phyloP scores from a whole-genome alignment of 2,888 invertebrate genomes.

The Caenorhabditis angaria region DNA sequence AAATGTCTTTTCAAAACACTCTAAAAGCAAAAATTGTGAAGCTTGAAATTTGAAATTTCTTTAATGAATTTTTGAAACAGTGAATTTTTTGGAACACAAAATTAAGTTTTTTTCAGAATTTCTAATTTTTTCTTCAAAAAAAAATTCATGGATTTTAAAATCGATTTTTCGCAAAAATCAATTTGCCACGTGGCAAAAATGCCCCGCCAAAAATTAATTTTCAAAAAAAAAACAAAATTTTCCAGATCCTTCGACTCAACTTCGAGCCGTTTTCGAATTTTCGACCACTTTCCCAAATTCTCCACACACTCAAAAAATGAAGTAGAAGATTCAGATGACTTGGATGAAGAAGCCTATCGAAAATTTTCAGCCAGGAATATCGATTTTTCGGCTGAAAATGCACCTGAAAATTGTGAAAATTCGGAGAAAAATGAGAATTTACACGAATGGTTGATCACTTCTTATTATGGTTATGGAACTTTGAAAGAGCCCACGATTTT shows the following conservation, averaged over 20 bases:
- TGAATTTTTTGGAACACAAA: too few species aligned
- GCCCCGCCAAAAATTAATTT: too few species aligned
- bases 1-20: too few species aligned
- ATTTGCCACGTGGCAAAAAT: too few species aligned
- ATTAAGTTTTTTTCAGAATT: too few species aligned
- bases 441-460: slow-evolving; percentile 37
- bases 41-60: too few species aligned
- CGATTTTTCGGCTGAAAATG: too few species aligned
- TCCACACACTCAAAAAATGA: background rate
- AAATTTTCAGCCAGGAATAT: too few species aligned
- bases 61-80: too few species aligned
- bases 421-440: slow-evolving; percentile 17
- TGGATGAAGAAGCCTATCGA: background rate
- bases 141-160: too few species aligned
- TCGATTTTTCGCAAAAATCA: background rate
- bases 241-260: background rate
- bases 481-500: slow-evolving; percentile 1
- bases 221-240: background rate
- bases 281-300: background rate
- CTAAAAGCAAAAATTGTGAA: too few species aligned
- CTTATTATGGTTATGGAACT: slow-evolving; percentile 24
- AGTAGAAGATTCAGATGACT: background rate
- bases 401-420: background rate
- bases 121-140: too few species aligned
- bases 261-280: background rate